phyloP scores from a whole-genome alignment of 2,888 invertebrate species.

The Calameuta pallipes region DNA sequence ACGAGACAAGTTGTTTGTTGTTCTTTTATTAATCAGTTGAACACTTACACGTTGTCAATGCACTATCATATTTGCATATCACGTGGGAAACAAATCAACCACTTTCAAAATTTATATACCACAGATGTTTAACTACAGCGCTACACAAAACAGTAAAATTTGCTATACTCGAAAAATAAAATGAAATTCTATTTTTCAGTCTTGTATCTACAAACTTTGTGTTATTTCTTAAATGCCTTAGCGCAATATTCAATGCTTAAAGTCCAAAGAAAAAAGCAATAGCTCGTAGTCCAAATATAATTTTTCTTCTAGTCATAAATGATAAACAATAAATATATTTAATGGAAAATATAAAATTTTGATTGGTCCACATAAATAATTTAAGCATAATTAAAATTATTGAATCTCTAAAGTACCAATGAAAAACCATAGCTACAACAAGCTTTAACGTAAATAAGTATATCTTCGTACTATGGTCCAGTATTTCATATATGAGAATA shows the following conservation, averaged over 20 bases:
- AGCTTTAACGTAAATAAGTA: not conserved
- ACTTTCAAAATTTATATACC: not conserved
- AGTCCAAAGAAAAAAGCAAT: not conserved
- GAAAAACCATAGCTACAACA: not conserved
- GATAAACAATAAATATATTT: not conserved
- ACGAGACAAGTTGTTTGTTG: not conserved
- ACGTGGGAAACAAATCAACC: not conserved
- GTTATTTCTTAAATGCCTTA: not conserved
- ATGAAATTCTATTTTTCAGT: not conserved
- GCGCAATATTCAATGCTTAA: not conserved
- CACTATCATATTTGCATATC: not conserved
- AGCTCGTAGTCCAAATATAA: not conserved
- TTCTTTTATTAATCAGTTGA: not conserved
- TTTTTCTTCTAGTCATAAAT: not conserved
- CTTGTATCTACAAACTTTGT: not conserved
- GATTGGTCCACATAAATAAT: not conserved
- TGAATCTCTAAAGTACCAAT: not conserved
- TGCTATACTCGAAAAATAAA: not conserved
- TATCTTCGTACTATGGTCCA: not conserved
- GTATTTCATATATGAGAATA: not conserved
- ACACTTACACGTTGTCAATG: not conserved
- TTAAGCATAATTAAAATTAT: not conserved
- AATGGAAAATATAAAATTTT: not conserved
- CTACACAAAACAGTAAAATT: not conserved
- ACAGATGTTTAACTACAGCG: not conserved